Percentiles rank a stretch among this genome's conserved stretches.
These are phyloP conservation scores for Pentalonia nigronervosa DNA, from an alignment of 1,140 invertebrate genomes.

Conservation along the genomic window DNA sequence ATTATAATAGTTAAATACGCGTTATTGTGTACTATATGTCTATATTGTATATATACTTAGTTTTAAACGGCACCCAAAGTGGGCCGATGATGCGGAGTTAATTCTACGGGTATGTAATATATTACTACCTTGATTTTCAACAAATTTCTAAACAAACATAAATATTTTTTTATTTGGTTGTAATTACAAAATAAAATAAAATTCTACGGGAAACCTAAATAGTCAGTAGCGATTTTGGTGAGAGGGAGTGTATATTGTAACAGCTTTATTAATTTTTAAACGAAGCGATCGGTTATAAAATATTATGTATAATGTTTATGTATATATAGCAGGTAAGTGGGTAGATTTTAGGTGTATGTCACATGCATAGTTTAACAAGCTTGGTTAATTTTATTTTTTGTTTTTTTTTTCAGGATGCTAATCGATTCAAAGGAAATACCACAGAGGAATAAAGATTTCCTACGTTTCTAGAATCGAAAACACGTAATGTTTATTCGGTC, in stretches of 20 bases:
- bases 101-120: neutral
- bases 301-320: conserved; percentile 6
- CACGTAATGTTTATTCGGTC: neutral
- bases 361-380: conserved; percentile 28
- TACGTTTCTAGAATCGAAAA: conserved; percentile 26
- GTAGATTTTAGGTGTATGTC: neutral
- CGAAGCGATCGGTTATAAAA: neutral
- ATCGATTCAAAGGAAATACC: conserved; percentile 24
- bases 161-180: neutral
- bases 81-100: neutral
- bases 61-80: neutral
- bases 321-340: neutral
- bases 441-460: conserved; percentile 20
- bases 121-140: neutral
- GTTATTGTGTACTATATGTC: neutral
- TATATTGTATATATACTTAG: neutral
- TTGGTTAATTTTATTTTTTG: neutral
- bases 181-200: neutral
- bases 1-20: neutral
- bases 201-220: neutral
- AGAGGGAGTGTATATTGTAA: neutral
- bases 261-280: neutral
- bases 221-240: neutral
- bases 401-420: neutral
- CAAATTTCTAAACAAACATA: neutral